phyloP scores from a whole-genome alignment of 2,888 invertebrate species.

The Pachycephus smyrnensis region DNA sequence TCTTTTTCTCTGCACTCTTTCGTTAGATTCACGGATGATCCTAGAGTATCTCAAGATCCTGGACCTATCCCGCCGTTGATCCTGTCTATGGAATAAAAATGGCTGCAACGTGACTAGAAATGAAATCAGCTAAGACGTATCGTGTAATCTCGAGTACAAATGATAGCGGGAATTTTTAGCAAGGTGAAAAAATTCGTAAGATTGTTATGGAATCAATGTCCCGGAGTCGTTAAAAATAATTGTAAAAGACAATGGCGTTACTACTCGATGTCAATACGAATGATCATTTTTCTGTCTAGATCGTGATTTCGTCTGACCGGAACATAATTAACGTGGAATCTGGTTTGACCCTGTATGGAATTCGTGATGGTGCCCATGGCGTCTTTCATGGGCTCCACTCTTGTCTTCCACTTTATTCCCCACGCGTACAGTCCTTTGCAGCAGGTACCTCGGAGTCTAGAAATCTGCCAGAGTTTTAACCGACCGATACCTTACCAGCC shows the following conservation, averaged over 20 bases:
- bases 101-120: background rate
- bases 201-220: background rate
- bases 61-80: no score
- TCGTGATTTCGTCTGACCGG: constrained; percentile 9
- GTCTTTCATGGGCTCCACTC: background rate
- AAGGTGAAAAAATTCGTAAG: background rate
- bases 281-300: background rate
- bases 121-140: background rate
- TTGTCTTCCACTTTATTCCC: background rate
- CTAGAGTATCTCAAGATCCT: background rate
- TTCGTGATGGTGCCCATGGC: constrained; percentile 28
- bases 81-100: background rate
- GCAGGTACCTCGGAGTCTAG: background rate
- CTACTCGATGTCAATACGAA: background rate
- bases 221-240: background rate
- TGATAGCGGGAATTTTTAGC: background rate
- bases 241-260: background rate
- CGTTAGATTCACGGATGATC: background rate
- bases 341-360: constrained; percentile 33
- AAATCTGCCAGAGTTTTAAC: background rate
- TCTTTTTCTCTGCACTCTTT: background rate
- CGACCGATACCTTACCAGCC: background rate
- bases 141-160: background rate
- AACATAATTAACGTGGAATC: constrained; percentile 39
- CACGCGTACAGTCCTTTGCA: background rate